Base-by-base conservation (phyloP, 2,888 invertebrate species). In the Galeopsomyia nigrocyanea region DNA sequence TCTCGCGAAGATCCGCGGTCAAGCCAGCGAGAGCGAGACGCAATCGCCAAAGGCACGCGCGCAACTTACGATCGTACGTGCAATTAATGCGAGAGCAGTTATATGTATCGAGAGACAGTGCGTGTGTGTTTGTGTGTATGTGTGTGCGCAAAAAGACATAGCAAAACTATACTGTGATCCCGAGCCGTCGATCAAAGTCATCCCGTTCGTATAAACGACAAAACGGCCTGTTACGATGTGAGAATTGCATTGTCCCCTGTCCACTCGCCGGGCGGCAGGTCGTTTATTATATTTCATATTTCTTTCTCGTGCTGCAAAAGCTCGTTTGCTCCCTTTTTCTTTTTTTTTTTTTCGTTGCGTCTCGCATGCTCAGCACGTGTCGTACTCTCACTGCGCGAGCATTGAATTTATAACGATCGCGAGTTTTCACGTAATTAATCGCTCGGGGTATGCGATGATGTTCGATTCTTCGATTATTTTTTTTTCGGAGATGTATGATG, bases 181-280 rank as follows among this genome's bases (percentile, higher is more conserved):
- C 22, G n/a, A 60, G 64, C 49, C 16, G 62, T 62, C 64, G 31
- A 65, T 70, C 70, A 64, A 69, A 57, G 64, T 64, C 39, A 39
- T 39, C 39, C 10, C 13, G 39, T 7, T 7, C 22, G 50, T 9
- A 9, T 26, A 26, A 26, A 62, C 60, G 72, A 73, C 74, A 77
- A 79, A 79, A 80, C 78, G 78, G 77, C 78, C 80, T 80, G 79
- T 77, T 74, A 73, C 76, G 73, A 78, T 79, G 81, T 80, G 81
- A 81, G 80, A 82, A 82, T 77, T 77, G 65, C 77, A 79, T 81
- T 81, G 81, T 80, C 78, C 77, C 74, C 63, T 66, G 74, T 61
- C 70, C 65, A 61, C 22, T 58, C 67, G 62, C 53, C 60, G 58
- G 21, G 9, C 17, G 47, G 31, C 26, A 26, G 62, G 50, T 68